Evolutionary conservation across 2,888 invertebrate genomes (phyloP).

Genomic region (Erebia aethiops): DNA sequence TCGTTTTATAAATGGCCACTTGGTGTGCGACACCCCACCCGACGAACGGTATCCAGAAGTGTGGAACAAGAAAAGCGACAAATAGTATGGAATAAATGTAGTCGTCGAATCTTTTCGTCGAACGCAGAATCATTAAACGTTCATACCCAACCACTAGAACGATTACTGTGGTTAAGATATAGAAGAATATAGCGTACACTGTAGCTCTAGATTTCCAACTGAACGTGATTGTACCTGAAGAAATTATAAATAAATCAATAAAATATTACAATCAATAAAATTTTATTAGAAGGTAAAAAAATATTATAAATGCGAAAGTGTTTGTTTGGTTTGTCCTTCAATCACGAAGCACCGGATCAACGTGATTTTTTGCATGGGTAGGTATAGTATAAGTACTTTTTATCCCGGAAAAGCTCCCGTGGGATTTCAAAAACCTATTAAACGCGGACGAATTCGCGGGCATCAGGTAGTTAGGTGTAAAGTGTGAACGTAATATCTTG

Average conservation of each 20-base stretch:
- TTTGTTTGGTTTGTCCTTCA: too few relatives aligned
- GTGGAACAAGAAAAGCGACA: conserved; percentile 85
- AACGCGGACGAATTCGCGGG: too few relatives aligned
- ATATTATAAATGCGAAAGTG: not conserved
- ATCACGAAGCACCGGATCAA: too few relatives aligned
- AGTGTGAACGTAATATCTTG: too few relatives aligned
- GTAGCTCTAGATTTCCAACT: conserved; percentile 85
- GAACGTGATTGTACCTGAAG: conserved; percentile 83
- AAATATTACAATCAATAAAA: too few relatives aligned
- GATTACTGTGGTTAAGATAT: conserved; percentile 80
- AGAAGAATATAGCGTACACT: conserved; percentile 86
- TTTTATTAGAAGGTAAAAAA: too few relatives aligned
- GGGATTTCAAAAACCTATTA: too few relatives aligned
- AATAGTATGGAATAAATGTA: conserved; percentile 87
- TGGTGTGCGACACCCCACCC: conserved; percentile 88
- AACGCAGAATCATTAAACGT: conserved; percentile 83
- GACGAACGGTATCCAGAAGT: conserved; percentile 87
- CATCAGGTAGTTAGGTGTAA: too few relatives aligned
- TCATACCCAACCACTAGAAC: conserved; percentile 85
- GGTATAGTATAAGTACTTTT: too few relatives aligned
- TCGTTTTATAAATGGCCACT: conserved; percentile 87
- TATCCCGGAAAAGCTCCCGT: too few relatives aligned
- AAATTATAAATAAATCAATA: not conserved
- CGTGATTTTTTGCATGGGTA: too few relatives aligned
- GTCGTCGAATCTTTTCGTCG: conserved; percentile 86